Evolutionary conservation across 2,797 vertebrate species (phyloP), one percentile per base, ranked within the genome.

Genomic region (Sparus aurata): DNA sequence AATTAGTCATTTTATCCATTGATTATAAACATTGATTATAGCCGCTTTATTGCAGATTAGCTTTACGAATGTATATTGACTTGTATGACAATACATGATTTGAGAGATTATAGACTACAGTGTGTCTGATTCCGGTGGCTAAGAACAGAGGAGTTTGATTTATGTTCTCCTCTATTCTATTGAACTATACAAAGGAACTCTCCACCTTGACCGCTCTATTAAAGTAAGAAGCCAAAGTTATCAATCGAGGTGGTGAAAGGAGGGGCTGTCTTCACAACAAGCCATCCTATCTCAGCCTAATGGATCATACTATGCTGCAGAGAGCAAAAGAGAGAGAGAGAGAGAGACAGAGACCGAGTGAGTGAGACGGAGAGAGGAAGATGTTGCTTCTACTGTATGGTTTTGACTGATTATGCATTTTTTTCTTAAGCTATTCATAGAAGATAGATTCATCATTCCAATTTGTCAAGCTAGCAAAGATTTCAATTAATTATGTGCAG

Each of bases 391-490:
- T 96, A 87, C 90, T 83, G 84, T 93, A 96, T 95, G 96, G 96
- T 96, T 98, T 97, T 99, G 98, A 99, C 98, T 99, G 98, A 99
- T 99, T 99, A 99, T 98, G 97, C 97, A 97, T 98, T 97, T 97
- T 96, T 92, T 93, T 91, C 91, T 92, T 95, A 94, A 95, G 95
- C 96, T 97, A 97, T 98, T 98, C 97, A 98, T 98, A 97, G 97
- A 94, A 95, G 97, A 98, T 97, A 98, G 97, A 99, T 99, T 98
- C 97, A 99, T 99, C 98, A 99, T 98, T 97, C 98, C 97, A 99
- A 99, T 99, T 99, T 99, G 98, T 99, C 98, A 99, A 98, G 96
- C 96, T 96, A 95, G 97, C 95, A 94, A 97, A 95, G 97, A 97
- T 98, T 96, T 98, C 97, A 97, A 99, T 99, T 99, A 99, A 99